Evolutionary conservation across 2,113 vertebrate genomes (phyloP).

Genomic region (Vulpes ferrilata): DNA sequence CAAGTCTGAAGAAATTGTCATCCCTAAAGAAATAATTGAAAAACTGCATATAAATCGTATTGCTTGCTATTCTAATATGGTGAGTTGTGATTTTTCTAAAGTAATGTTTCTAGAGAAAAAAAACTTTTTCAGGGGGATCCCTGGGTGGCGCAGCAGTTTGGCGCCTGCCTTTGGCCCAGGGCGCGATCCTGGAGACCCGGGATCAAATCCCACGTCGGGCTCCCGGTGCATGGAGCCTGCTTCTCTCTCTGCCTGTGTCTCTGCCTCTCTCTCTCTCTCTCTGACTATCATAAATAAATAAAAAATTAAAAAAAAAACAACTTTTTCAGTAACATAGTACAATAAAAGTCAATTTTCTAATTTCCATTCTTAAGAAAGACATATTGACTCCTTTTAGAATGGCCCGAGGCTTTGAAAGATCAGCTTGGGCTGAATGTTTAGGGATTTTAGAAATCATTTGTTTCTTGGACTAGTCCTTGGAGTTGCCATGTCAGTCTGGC

Average conservation of each 20-base stretch:
- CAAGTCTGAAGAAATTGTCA: conserved; percentile 93
- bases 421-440: not conserved
- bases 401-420: not conserved
- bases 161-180: no score
- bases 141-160: no score
- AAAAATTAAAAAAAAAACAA: not conserved
- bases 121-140: not conserved
- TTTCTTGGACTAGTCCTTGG: not conserved
- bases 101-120: not conserved
- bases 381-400: not conserved
- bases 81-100: conserved; percentile 83
- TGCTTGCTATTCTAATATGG: conserved; percentile 94
- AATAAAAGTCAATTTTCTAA: conserved; percentile 34
- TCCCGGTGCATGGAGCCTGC: no score
- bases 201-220: no score
- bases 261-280: no score
- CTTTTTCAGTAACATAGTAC: not conserved
- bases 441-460: conserved; percentile 9
- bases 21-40: conserved; percentile 92
- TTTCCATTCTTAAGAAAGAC: conserved; percentile 9
- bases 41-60: conserved; percentile 96
- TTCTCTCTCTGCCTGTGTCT: no score
- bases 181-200: no score
- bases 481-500: not conserved
- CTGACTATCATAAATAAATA: no score